These are phyloP conservation scores for Tenthredo amoena DNA, from an alignment of 2,888 invertebrate genomes.

Conservation along the genomic window DNA sequence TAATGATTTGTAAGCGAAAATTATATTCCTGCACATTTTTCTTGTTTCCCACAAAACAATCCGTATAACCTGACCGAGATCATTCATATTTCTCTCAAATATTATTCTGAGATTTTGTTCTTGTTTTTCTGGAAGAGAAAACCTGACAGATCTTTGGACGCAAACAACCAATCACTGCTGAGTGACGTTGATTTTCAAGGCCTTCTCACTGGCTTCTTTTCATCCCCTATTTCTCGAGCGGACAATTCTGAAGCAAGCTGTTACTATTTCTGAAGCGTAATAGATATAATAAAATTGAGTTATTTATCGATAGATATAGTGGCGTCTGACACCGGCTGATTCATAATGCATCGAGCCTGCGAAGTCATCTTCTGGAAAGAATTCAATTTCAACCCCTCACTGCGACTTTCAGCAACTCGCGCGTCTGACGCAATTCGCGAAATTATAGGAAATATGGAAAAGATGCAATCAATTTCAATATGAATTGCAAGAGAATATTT, in stretches of 20 bases:
- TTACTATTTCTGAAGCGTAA: conserved; percentile 31
- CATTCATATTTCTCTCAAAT: neutral
- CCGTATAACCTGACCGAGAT: neutral
- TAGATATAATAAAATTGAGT: conserved; percentile 24
- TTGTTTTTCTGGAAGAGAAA: neutral
- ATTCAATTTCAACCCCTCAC: conserved; percentile 14
- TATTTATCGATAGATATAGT: neutral
- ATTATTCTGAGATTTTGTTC: neutral
- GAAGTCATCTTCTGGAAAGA: neutral
- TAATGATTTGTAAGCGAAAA: neutral
- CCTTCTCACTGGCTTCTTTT: neutral
- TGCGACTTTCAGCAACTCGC: neutral
- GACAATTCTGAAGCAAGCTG: neutral
- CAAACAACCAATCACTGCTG: conserved; percentile 11
- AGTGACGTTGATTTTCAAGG: conserved; percentile 16
- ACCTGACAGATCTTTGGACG: neutral
- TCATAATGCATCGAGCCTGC: conserved; percentile 28
- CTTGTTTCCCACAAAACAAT: neutral
- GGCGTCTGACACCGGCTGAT: conserved; percentile 11
- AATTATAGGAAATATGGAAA: neutral
- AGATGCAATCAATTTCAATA: neutral
- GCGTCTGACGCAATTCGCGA: neutral
- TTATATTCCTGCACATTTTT: neutral
- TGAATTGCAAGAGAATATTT: neutral
- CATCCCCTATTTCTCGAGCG: conserved; percentile 15